These are phyloP conservation scores for Silurus asotus DNA, from an alignment of 2,113 vertebrate genomes.

Conservation along the genomic window DNA sequence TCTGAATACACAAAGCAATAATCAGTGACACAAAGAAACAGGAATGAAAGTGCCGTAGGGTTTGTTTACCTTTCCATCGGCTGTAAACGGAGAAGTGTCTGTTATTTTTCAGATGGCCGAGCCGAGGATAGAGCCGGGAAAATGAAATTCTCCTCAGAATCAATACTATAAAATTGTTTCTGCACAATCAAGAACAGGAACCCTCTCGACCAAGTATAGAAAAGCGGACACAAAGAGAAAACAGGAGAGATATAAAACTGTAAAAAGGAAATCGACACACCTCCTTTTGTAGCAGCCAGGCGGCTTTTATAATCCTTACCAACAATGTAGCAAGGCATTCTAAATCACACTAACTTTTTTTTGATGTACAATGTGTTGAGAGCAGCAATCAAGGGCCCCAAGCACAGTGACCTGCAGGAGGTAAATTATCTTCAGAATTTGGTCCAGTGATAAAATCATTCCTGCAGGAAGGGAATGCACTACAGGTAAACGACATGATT, in stretches of 20 bases:
- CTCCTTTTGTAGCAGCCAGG: background rate
- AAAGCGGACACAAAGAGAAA: slow-evolving; percentile 3
- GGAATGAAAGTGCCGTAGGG: slow-evolving; percentile 14
- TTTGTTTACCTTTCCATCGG: slow-evolving; percentile 16
- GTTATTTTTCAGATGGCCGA: slow-evolving; percentile 2
- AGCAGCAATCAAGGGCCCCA: background rate
- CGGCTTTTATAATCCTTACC: background rate
- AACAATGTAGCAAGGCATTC: background rate
- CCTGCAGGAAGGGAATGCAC: background rate
- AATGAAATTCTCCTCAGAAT: slow-evolving; percentile 26
- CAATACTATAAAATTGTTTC: slow-evolving; percentile 23
- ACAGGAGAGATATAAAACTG: background rate
- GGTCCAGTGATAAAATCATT: background rate
- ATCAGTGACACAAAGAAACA: slow-evolving; percentile 19
- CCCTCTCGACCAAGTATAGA: background rate
- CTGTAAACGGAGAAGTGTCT: background rate
- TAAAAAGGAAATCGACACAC: background rate
- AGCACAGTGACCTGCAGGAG: background rate
- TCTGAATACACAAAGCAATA: slow-evolving; percentile 21
- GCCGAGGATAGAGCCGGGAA: background rate
- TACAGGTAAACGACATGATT: no score
- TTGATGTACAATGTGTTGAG: background rate
- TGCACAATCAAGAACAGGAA: background rate
- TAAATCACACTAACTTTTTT: background rate
- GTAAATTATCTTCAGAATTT: background rate